Evolutionary conservation across 2,797 vertebrate genomes (phyloP).

Genomic region (Bufotes viridis): DNA sequence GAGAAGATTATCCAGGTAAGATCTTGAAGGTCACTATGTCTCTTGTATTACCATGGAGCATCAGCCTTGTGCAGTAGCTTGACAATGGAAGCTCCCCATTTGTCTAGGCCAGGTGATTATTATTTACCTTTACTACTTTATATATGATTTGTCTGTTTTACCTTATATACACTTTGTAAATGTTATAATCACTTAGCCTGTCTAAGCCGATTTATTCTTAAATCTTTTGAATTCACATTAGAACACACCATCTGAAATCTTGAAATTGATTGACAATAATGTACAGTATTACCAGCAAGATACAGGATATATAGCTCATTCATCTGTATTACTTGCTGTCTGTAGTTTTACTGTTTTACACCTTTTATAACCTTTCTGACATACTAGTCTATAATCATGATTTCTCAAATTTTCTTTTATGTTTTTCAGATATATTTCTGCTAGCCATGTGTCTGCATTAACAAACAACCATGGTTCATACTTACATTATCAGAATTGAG

Average conservation of each 20-base stretch:
- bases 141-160: too few relatives aligned
- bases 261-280: neutral
- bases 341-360: neutral
- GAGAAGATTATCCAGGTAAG: too few relatives aligned
- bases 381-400: neutral
- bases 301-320: neutral
- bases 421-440: neutral
- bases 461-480: neutral
- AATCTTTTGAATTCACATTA: neutral
- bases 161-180: too few relatives aligned
- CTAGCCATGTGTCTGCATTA: neutral
- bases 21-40: too few relatives aligned
- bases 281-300: neutral
- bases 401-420: neutral
- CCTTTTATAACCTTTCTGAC: neutral
- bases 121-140: too few relatives aligned
- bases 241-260: neutral
- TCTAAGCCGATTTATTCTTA: too few relatives aligned
- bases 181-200: too few relatives aligned
- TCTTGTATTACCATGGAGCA: too few relatives aligned
- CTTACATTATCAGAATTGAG: constrained; percentile 30
- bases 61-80: too few relatives aligned
- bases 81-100: too few relatives aligned
- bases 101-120: too few relatives aligned
- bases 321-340: neutral